Evolutionary conservation across 2,888 invertebrate genomes (phyloP), one percentile per base, ranked within the genome.

Genomic region (Epirrhoe alternata): DNA sequence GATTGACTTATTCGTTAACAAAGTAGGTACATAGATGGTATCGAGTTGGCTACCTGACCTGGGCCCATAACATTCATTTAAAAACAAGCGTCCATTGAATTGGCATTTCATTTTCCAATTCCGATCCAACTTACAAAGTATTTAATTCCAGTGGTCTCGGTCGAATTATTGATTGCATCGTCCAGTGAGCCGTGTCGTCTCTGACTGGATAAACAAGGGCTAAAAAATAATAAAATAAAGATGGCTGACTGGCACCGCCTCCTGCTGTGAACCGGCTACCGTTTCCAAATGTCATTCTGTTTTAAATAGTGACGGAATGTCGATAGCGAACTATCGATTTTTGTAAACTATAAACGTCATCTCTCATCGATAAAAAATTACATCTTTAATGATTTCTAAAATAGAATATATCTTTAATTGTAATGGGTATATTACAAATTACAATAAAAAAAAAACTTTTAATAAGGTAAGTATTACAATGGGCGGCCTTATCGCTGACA

Each of bases 171-270:
- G 92, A 92, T 92, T 92, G 90, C 91, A 73, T 79, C 82, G 77
- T 73, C 85, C 91, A 90, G 80, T 92, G 77, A 89, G 85, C 87
- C 91, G 88, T 81, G 82, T 86, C 90, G 87, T 79, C 76, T 80
- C 82, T 82, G 81, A 82, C 85, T 90, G 90, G 91, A 89, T 90
- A 92, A 93, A 92, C 92, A 92, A 92, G 90, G 88, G 86, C 78
- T 78, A 80, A 84, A 87, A 89, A 88, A 79, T 86, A 86, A 82
- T 85, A 89, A 88, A 89, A 88, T 85, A 85, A 90, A 90, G 86
- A 90, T 90, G 89, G 90, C 87, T 80, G 85, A 78, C 82, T 77
- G 77, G 90, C 85, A 84, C 88, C 92, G 90, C 92, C 92, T 86
- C 92, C 92, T 79, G 90, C 90, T 84, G 91, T 66, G 89, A 75